These are phyloP conservation scores for Fissipunctia ypsillon DNA, from an alignment of 2,888 invertebrate species.

Conservation along the genomic window DNA sequence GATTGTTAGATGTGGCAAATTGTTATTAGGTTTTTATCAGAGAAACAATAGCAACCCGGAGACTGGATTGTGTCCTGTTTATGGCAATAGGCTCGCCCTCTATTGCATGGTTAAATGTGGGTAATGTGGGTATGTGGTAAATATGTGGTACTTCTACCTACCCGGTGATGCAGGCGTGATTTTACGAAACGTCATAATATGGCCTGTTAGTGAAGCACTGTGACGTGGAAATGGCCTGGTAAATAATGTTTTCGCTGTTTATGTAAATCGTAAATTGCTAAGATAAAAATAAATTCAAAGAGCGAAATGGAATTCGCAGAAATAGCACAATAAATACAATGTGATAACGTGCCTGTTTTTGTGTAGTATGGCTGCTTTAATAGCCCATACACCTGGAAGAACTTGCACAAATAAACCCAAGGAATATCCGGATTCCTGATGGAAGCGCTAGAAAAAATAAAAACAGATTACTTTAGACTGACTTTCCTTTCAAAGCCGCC, in stretches of 20 bases:
- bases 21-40: not conserved
- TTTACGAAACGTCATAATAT: not conserved
- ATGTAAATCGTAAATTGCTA: not conserved
- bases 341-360: not conserved
- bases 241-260: not conserved
- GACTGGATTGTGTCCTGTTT: not conserved
- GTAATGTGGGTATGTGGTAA: too few species aligned
- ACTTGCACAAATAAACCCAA: conserved; percentile 6
- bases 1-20: not conserved
- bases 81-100: not conserved
- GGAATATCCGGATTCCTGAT: not conserved
- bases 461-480: not conserved
- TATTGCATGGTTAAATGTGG: not conserved
- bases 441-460: too few species aligned
- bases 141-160: not conserved
- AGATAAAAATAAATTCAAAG: not conserved
- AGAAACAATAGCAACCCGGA: not conserved
- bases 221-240: not conserved
- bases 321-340: not conserved
- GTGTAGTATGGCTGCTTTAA: not conserved
- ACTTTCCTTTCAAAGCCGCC: not conserved
- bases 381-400: not conserved
- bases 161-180: not conserved
- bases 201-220: not conserved
- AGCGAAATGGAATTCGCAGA: conserved; percentile 8